Base-by-base conservation (phyloP, 2,888 invertebrate species). In the Petrophora chlorosata region DNA sequence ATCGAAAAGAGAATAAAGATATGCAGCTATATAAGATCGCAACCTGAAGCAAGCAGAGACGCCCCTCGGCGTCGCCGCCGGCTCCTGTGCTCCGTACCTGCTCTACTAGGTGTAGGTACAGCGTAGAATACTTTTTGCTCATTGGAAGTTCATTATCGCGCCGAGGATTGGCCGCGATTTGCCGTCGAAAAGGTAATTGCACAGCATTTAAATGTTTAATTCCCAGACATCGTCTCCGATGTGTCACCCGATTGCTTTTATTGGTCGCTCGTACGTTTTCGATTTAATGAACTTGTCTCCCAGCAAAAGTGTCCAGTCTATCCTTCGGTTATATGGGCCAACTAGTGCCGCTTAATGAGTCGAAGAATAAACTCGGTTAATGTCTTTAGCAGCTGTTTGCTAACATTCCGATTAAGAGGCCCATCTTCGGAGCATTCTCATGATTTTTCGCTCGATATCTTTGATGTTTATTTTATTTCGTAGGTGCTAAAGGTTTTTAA, bases 201-300 rank as follows among this genome's bases (percentile, higher is more conserved):
- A 70, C 63, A 70, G 68, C 67, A 71, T 80, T 82, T 80, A 79
- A 82, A 82, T 78, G 69, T 79, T 79, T 71, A 78, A 78, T 76
- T 67, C 68, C 65, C 69, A 72, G 73, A 72, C 67, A 69, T 67
- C 68, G 70, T 61, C 65, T 67, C 62, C 67, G 67, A 73, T 69
- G 71, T 74, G 73, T 73, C 67, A 62, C 61, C 52, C 63, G 70
- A 73, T 71, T 77, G 67, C 64, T 78, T 77, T 78, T 79, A 79
- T 79, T 76, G 70, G 66, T 52, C 52, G 48, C 45, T 53, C 61
- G 59, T 69, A 69, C 61, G 53, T 73, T 67, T 67, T 63, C 65
- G 59, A 69, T 75, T 78, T 79, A 78, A 76, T 79, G 72, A 76
- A 81, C 77, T 76, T 72, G 79, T 77, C 72, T 65, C 57, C 55